Base-by-base conservation (phyloP, 1,140 invertebrate genomes). In the Calycopis cecrops region DNA sequence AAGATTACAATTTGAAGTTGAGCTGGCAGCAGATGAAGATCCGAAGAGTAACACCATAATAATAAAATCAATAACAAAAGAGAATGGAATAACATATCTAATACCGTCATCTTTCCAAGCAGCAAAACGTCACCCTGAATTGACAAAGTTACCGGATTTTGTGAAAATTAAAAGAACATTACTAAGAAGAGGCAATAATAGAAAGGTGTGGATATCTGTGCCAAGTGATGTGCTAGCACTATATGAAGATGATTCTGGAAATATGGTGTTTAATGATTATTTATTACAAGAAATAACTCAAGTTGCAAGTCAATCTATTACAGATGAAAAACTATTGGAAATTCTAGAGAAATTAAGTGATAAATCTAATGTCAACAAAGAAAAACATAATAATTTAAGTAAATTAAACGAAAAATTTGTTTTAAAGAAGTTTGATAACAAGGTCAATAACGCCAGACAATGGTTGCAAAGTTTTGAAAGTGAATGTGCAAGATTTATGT, bases 1-100 rank as follows among this genome's bases (percentile, higher is more conserved):
- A 49, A 53, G 51, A 53, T 53, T 59, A 28, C 51, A 59, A 59
- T 53, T 59, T 59, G 57, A 59, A n/a, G 57, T 59, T 53, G 57
- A 59, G 44, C 35, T 53, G 35, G 50, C 57, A 59, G 50, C 57
- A 12, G 57, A 59, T 48, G 51, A 59, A 49, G 57, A 59, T 59
- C 57, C 57, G 35, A 59, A 59, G 44, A 53, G 52, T 48, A 52
- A 58, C 34, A 58, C 52, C 10, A 48, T 58, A 48, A 55, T 37
- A 12, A 55, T 60, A 60, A 60, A 60, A 55, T 60, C 58, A 18
- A 60, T 60, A 51, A 55, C 58, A 60, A 60, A 12, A 18, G 58
- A 60, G 48, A 48, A 60, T 35, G 59, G 34, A 55, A 48, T 48
- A 38, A 60, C 53, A 59, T 59, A 54, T 59, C 48, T 59, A 14